These are phyloP conservation scores for Euwallacea similis DNA, from an alignment of 1,140 invertebrate species.

Conservation along the genomic window DNA sequence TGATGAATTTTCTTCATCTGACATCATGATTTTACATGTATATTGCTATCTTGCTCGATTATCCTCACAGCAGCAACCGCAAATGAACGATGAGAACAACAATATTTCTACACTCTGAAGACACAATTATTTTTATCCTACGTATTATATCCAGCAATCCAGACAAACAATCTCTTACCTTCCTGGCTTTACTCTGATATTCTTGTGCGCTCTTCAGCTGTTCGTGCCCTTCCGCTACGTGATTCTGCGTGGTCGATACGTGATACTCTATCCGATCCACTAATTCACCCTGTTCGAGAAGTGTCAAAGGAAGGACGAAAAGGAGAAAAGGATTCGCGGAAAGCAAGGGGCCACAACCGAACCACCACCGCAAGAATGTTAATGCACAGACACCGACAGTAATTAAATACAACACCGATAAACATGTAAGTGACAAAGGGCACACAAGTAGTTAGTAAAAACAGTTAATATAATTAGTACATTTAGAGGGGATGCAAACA, in stretches of 20 bases:
- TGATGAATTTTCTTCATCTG: no score
- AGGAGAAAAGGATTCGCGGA: conserved; percentile 33
- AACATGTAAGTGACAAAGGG: conserved; percentile 50
- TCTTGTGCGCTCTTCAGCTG: conserved; percentile 78
- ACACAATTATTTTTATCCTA: background rate
- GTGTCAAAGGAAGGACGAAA: conserved; percentile 32
- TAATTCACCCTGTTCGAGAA: conserved; percentile 76
- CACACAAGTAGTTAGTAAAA: conserved; percentile 53
- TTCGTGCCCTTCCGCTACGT: conserved; percentile 75
- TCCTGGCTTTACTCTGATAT: conserved; percentile 84
- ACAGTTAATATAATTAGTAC: conserved; percentile 32
- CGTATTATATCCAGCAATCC: conserved; percentile 26
- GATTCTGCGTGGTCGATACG: conserved; percentile 78
- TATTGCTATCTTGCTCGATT: no score
- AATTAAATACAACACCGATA: conserved; percentile 40
- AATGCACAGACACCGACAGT: conserved; percentile 35
- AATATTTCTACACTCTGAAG: no score
- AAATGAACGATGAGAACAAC: no score
- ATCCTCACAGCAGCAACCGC: no score
- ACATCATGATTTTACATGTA: no score
- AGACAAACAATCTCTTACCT: conserved; percentile 64
- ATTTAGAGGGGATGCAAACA: conserved; percentile 25
- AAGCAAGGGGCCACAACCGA: conserved; percentile 23
- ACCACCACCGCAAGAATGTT: conserved; percentile 35
- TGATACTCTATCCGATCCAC: conserved; percentile 91